Evolutionary conservation across 2,888 invertebrate genomes (phyloP).

Genomic region (Scaeva pyrastri): DNA sequence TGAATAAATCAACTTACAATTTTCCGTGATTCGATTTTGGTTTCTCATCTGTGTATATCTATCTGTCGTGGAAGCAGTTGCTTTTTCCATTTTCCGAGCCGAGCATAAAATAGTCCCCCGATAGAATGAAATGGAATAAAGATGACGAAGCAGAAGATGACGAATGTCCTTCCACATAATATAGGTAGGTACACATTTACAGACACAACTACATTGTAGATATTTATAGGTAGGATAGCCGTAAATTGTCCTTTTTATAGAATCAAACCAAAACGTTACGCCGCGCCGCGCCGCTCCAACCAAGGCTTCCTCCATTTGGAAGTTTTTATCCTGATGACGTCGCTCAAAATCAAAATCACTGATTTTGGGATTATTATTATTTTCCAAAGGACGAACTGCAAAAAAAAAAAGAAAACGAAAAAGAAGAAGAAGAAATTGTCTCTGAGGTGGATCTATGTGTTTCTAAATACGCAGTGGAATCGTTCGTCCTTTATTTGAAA

Average conservation of each 20-base stretch:
- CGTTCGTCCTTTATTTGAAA: slow-evolving; percentile 66
- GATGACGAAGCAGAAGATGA: slow-evolving; percentile 27
- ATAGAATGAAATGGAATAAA: neutral
- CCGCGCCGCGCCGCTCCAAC: slow-evolving; percentile 17
- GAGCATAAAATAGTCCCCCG: neutral
- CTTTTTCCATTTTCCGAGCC: slow-evolving; percentile 36
- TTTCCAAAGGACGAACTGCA: slow-evolving; percentile 63
- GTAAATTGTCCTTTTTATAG: slow-evolving; percentile 61
- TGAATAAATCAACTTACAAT: slow-evolving; percentile 77
- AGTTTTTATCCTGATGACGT: slow-evolving; percentile 71
- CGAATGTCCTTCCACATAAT: slow-evolving; percentile 46
- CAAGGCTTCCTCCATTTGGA: slow-evolving; percentile 46
- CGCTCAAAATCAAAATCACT: slow-evolving; percentile 75
- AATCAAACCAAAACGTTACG: slow-evolving; percentile 38
- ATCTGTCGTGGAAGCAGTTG: slow-evolving; percentile 39
- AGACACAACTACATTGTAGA: neutral
- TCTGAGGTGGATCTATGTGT: slow-evolving; percentile 15
- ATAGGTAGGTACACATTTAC: neutral
- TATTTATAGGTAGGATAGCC: slow-evolving; percentile 2
- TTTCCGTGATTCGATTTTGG: slow-evolving; percentile 76
- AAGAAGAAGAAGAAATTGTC: slow-evolving; percentile 2
- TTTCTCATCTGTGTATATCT: slow-evolving; percentile 70
- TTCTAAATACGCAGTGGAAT: slow-evolving; percentile 48
- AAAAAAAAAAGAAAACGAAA: neutral
- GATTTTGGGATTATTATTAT: slow-evolving; percentile 76